Base-by-base conservation (phyloP, 2,113 vertebrate species). In the Myotis yumanensis region DNA sequence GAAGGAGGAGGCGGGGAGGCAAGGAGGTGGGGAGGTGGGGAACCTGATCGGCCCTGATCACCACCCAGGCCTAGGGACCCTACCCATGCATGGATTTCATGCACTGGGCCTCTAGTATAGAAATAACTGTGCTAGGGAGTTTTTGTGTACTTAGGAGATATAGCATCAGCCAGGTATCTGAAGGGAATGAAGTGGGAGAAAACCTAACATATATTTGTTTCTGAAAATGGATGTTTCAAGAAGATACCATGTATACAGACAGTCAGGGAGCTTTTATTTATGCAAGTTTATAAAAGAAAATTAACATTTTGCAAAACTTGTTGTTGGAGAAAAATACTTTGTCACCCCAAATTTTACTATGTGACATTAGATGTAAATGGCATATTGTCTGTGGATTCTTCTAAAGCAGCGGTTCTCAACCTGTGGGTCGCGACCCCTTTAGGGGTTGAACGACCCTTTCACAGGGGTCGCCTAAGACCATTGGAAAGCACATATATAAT, bases 271-370 rank as follows among this genome's bases (percentile, higher is more conserved):
- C 6, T 77, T 87, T 87, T 73, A 84, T 69, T 91, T 82, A 59
- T 59, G 28, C 37, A 68, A 30, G 51, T 69, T 87, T 76, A 54
- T 85, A 43, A 93, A 86, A 90, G 15, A 86, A 88, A 86, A 72
- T 62, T 69, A 68, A 79, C 76, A 86, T 2, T 9, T 91, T 75
- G 30, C 7, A 86, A 72, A 86, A 79, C 30, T 93, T 75, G 32
- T 1, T 64, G 0, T 85, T 72, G 28, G 32, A 57, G 17, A 83
- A 86, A 68, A 87, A 71, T 20, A 37, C 71, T 90, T 76, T 57
- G 32, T 77, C 2, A 83, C 14, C 15, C 0, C 17, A 59, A 22
- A 48, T 64, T 91, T 93, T 80, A 14, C 30, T 51, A 37, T 85
- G 23, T 84, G 43, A 35, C 12, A 16, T 64, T 64, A 90, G 80